Evolutionary conservation across 2,888 invertebrate species (phyloP).

Genomic region (Hipparchia sbordonii): DNA sequence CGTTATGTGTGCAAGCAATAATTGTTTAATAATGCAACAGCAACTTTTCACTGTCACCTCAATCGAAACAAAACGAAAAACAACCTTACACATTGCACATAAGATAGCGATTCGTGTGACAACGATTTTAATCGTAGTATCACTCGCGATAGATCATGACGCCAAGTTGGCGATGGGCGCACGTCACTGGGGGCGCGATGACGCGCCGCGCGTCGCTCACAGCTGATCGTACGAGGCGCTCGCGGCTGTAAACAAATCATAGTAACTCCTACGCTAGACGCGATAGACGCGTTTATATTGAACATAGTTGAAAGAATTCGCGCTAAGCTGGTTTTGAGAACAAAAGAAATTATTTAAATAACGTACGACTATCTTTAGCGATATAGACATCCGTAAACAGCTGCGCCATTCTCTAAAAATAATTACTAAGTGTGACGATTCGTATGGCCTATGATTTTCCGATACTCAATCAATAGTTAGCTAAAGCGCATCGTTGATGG

Average conservation of each 20-base stretch:
- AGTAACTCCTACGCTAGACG: constrained; percentile 70
- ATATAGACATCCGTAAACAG: no score
- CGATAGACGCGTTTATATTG: constrained; percentile 1
- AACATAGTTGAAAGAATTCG: not conserved
- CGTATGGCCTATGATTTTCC: no score
- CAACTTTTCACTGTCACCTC: constrained; percentile 5
- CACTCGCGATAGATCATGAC: constrained; percentile 28
- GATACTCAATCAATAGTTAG: no score
- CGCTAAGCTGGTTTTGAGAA: no score
- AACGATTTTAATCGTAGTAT: constrained; percentile 1
- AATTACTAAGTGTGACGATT: no score
- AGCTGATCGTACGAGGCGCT: constrained; percentile 70
- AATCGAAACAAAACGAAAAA: not conserved
- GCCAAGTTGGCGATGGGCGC: constrained; percentile 28
- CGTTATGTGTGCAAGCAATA: not conserved
- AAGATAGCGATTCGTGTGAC: not conserved
- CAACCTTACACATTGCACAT: not conserved
- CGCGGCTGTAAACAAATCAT: constrained; percentile 77
- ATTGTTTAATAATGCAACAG: not conserved
- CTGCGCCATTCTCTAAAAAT: no score
- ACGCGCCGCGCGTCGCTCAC: constrained; percentile 63
- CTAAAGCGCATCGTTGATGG: no score
- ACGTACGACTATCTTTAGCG: no score
- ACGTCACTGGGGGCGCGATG: constrained; percentile 42
- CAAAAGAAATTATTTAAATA: no score